Conservation (phyloP, 2,888 invertebrate species). For the Pammene aurita region DNA sequence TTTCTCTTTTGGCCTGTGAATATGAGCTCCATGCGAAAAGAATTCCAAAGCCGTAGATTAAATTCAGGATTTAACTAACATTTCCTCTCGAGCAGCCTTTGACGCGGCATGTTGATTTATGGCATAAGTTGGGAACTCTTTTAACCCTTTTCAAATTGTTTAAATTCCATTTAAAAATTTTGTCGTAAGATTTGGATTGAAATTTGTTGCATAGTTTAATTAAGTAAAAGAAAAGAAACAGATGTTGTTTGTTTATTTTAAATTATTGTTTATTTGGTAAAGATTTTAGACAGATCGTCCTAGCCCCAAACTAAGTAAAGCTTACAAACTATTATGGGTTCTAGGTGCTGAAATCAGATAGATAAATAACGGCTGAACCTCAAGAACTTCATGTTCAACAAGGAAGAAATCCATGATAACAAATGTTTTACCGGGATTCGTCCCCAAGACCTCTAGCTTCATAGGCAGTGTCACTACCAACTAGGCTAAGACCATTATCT, state of each 20-base stretch:
- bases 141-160: slow-evolving; percentile 18
- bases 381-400: too few relatives aligned
- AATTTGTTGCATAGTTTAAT: not conserved
- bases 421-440: too few relatives aligned
- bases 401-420: too few relatives aligned
- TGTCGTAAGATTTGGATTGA: not conserved
- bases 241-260: not conserved
- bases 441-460: too few relatives aligned
- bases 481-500: too few relatives aligned
- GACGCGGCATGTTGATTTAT: slow-evolving; percentile 38
- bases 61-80: slow-evolving; percentile 36
- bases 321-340: too few relatives aligned
- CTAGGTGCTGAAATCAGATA: too few relatives aligned
- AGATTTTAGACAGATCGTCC: too few relatives aligned
- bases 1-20: too few relatives aligned
- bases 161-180: slow-evolving; percentile 25
- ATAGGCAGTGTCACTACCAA: too few relatives aligned
- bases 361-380: too few relatives aligned
- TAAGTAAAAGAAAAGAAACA: not conserved
- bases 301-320: too few relatives aligned
- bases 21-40: not conserved
- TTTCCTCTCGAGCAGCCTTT: slow-evolving; percentile 22
- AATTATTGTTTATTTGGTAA: not conserved
- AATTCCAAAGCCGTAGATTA: slow-evolving; percentile 20
- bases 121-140: slow-evolving; percentile 27